Evolutionary conservation across 2,888 invertebrate species (phyloP).

Genomic region (Eremobia ochroleuca): DNA sequence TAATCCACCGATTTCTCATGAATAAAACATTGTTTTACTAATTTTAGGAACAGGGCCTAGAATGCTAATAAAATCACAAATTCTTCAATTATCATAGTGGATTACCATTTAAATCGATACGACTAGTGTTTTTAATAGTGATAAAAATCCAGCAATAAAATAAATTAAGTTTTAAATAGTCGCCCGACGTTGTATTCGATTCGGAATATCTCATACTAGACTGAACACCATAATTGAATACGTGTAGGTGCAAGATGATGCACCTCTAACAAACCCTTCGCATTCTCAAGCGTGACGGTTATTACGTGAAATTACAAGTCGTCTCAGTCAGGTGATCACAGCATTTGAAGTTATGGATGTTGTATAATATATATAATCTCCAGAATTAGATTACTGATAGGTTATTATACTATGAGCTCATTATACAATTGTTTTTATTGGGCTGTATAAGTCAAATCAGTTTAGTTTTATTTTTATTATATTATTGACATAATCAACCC

Average conservation of each 20-base stretch:
- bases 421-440: too few species aligned
- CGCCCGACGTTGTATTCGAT: neutral
- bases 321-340: slow-evolving; percentile 47
- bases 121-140: neutral
- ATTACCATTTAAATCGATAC: slow-evolving; percentile 42
- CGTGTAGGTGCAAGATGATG: slow-evolving; percentile 17
- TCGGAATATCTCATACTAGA: neutral
- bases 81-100: neutral
- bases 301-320: slow-evolving; percentile 47
- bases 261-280: slow-evolving; percentile 37
- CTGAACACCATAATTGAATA: slow-evolving; percentile 1
- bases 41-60: neutral
- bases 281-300: slow-evolving; percentile 42
- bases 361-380: slow-evolving; percentile 21
- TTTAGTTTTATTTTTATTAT: too few species aligned
- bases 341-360: slow-evolving; percentile 30
- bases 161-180: neutral
- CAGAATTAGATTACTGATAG: too few species aligned
- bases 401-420: too few species aligned
- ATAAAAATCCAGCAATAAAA: slow-evolving; percentile 9
- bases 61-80: neutral
- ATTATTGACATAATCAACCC: too few species aligned
- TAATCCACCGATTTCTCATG: neutral
- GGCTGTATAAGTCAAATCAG: too few species aligned
- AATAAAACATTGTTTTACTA: neutral